Conservation (phyloP, 2,888 invertebrate species). For the Macaria notata region DNA sequence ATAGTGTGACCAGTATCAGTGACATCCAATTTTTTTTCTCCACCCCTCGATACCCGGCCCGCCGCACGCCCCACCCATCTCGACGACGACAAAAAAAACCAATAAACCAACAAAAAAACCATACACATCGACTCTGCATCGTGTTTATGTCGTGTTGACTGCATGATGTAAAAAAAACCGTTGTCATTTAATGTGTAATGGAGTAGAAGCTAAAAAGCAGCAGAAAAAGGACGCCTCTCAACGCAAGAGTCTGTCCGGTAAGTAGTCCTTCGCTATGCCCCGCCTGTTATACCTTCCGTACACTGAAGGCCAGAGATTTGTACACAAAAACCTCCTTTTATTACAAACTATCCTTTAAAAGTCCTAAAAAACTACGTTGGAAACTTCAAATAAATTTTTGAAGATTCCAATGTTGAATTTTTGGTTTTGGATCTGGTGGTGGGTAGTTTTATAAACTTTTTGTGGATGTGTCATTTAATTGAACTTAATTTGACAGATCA, state of each 20-base stretch:
- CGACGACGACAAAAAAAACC: slow-evolving; percentile 66
- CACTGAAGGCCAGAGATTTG: slow-evolving; percentile 57
- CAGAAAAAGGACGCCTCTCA: slow-evolving; percentile 86
- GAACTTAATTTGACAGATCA: no score
- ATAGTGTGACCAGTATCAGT: slow-evolving; percentile 77
- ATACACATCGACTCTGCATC: slow-evolving; percentile 74
- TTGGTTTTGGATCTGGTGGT: no score
- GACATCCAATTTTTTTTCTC: slow-evolving; percentile 79
- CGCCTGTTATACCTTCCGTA: slow-evolving; percentile 59
- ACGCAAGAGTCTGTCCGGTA: slow-evolving; percentile 93
- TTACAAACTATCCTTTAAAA: no score
- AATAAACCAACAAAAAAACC: slow-evolving; percentile 44
- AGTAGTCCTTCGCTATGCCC: slow-evolving; percentile 81
- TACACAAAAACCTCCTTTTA: slow-evolving; percentile 27
- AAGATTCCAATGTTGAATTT: no score
- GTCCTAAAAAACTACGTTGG: no score
- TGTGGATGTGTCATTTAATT: no score
- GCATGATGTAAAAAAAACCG: slow-evolving; percentile 75
- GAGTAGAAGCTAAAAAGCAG: slow-evolving; percentile 96
- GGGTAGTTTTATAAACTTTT: no score
- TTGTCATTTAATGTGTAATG: slow-evolving; percentile 73
- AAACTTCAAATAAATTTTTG: no score
- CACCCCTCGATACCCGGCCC: slow-evolving; percentile 70
- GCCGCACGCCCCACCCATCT: slow-evolving; percentile 77
- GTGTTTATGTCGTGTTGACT: slow-evolving; percentile 78